Conservation (phyloP, 2,888 invertebrate genomes). For the Penaeus monodon region DNA sequence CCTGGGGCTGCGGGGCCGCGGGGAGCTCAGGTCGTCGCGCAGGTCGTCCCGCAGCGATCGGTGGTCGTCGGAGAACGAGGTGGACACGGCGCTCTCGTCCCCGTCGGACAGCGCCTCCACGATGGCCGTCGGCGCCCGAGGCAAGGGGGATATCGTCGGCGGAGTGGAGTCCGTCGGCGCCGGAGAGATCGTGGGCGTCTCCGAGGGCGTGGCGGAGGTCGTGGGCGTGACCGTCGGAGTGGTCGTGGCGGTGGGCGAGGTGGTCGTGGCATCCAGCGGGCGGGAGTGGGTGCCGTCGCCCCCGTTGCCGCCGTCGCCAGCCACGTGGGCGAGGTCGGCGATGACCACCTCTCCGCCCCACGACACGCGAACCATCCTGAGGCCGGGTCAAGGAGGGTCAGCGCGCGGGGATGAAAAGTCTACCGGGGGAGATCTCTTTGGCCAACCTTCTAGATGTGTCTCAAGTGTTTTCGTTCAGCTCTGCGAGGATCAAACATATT, state of each 20-base stretch:
- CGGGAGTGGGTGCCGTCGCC: conserved; percentile 30
- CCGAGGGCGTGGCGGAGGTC: conserved; percentile 49
- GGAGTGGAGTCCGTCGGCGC: conserved; percentile 50
- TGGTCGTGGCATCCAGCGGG: conserved; percentile 14
- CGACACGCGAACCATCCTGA: conserved; percentile 56
- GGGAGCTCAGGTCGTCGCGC: conserved; percentile 41
- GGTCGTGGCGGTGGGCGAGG: conserved; percentile 33
- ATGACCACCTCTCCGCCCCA: conserved; percentile 63
- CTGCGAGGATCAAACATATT: too few species aligned
- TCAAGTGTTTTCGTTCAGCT: too few species aligned
- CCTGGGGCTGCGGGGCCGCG: conserved; percentile 37
- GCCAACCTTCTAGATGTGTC: neutral
- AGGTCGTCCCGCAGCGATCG: conserved; percentile 45
- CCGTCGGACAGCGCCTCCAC: conserved; percentile 48
- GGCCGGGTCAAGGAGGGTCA: neutral
- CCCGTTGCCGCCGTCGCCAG: conserved; percentile 33
- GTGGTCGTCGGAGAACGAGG: conserved; percentile 49
- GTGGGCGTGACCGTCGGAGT: conserved; percentile 52
- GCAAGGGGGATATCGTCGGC: conserved; percentile 45
- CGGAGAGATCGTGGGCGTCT: conserved; percentile 52
- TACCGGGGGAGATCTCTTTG: neutral
- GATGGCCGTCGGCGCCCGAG: conserved; percentile 52
- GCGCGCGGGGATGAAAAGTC: neutral
- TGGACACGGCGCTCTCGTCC: conserved; percentile 45
- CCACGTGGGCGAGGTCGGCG: conserved; percentile 53